Base-by-base conservation (phyloP, 2,797 vertebrate species). In the Myotis vivesi region DNA sequence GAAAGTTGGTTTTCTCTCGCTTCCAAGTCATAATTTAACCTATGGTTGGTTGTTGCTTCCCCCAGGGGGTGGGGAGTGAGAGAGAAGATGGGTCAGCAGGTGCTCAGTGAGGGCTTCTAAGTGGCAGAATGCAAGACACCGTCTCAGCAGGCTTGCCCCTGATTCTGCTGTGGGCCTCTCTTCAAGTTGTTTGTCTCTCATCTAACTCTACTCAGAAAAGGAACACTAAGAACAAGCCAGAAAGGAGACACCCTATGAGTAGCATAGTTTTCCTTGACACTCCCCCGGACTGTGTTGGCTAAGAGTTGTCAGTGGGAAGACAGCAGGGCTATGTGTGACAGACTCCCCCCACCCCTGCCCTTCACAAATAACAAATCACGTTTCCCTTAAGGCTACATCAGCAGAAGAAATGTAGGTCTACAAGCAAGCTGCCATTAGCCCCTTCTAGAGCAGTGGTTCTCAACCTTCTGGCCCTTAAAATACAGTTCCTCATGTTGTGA, bases 1-100 rank as follows among this genome's bases (percentile, higher is more conserved):
- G 53, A 84, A 73, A n/a, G 33, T 51, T 87, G 76, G 36, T 92
- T 85, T 94, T 90, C n/a, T 73, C 69, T 79, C 87, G 66, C 41
- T 88, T 85, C 62, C 82, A 79, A 91, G 59, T 77, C 49, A 49
- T 41, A 51, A 55, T 41, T 41, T 30, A 89, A 41, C 30, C 13
- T 51, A 23, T 25, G 25, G 22, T 41, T 49, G 12, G 30, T 41
- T 76, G 13, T 57, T 64, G 44, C 69, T 94, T 85, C 57, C 15
- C 33, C 38, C 41, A 75, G 0, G 46, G 46, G 36, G 44, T 71
- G 22, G 22, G 1, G 51, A 84, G 46, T 68, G 68, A 57, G 30
- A 87, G 36, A 86, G 62, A 64, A 87, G 20, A 16, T n/a, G 44
- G 66, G 30, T 66, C 55, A 73, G 36, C 25, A 69, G 72, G 38